A percentile compares a stretch with the other conserved stretches of the same genome.
phyloP scores from a whole-genome alignment of 2,797 vertebrate species.

The Iguana delicatissima region DNA sequence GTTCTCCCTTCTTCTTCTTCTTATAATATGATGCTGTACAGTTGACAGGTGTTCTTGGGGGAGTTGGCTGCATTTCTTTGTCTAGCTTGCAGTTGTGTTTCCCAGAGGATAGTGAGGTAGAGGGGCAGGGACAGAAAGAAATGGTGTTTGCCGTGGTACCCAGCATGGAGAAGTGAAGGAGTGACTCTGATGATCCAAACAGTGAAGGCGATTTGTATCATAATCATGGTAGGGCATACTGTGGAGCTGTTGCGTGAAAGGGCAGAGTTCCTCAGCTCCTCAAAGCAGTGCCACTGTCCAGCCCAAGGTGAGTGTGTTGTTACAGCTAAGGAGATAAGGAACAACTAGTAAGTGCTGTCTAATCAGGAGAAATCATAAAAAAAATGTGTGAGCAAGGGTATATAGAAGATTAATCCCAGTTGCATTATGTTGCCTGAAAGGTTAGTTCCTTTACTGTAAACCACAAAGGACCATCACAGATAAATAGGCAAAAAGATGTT shows the following conservation, averaged over 20 bases:
- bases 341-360: background rate
- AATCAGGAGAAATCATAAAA: background rate
- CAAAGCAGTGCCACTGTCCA: background rate
- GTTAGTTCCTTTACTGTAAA: too few species aligned
- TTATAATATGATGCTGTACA: background rate
- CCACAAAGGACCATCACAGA: too few species aligned
- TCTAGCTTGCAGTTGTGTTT: too few species aligned
- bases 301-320: background rate
- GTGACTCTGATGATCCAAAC: background rate
- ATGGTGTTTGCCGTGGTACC: background rate
- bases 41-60: too few species aligned
- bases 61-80: too few species aligned
- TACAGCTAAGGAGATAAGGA: background rate
- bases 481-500: too few species aligned
- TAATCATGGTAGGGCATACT: background rate
- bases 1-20: background rate
- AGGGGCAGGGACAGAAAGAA: background rate
- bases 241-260: background rate
- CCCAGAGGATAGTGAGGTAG: too few species aligned
- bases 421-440: background rate
- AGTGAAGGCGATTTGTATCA: background rate
- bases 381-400: background rate
- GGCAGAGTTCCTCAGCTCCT: background rate
- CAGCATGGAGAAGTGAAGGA: background rate
- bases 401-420: background rate